A percentile compares a stretch with the other conserved stretches of the same genome.
These are phyloP conservation scores for Gasterosteus nipponicus DNA, from an alignment of 2,113 vertebrate genomes.

Conservation along the genomic window DNA sequence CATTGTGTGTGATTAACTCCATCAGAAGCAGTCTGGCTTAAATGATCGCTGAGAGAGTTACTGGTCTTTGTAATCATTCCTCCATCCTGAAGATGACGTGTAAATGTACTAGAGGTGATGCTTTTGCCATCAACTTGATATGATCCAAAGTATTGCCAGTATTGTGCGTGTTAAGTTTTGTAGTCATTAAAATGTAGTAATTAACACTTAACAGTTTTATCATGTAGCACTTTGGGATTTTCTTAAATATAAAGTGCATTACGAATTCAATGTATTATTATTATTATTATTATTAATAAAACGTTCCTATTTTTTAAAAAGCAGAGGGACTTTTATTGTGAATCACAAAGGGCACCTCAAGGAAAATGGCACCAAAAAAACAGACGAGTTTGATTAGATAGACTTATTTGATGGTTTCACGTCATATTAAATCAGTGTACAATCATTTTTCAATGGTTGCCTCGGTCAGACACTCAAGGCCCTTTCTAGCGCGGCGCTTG, in stretches of 20 bases:
- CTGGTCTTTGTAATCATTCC: neutral
- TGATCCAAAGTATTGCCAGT: neutral
- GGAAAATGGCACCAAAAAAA: slow-evolving; percentile 36
- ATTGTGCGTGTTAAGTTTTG: neutral
- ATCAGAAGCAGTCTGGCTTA: slow-evolving; percentile 15
- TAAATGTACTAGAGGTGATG: neutral
- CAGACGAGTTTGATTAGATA: slow-evolving; percentile 34
- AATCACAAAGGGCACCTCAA: slow-evolving; percentile 28
- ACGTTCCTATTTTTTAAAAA: neutral
- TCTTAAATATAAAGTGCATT: too few relatives aligned
- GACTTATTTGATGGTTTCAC: slow-evolving; percentile 34
- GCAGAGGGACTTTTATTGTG: slow-evolving; percentile 18
- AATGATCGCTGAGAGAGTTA: neutral
- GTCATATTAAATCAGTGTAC: slow-evolving; percentile 54
- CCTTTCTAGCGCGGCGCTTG: slow-evolving; percentile 33
- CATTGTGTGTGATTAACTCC: neutral
- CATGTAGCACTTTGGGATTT: too few relatives aligned
- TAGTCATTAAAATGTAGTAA: neutral
- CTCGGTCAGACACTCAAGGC: slow-evolving; percentile 46
- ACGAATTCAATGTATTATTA: too few relatives aligned
- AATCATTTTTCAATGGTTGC: slow-evolving; percentile 44
- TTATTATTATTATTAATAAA: neutral
- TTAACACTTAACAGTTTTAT: neutral
- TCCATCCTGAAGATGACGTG: neutral
- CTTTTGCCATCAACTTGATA: slow-evolving; percentile 3